Evolutionary conservation across 2,888 invertebrate genomes (phyloP), one percentile per base, ranked within the genome.

Genomic region (Lasioglossum lativentre): DNA sequence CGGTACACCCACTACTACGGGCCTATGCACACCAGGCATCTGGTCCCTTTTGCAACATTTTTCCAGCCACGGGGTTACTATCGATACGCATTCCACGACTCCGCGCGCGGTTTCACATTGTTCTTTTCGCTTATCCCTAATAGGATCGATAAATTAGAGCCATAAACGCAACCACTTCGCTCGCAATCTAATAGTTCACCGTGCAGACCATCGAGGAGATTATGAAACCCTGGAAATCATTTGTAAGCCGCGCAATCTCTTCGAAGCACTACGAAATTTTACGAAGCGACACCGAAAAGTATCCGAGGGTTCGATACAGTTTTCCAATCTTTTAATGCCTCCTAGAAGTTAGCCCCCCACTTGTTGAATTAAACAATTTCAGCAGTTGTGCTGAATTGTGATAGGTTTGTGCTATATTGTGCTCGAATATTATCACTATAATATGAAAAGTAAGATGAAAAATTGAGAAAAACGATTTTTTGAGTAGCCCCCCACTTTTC

Each of bases 1-100:
- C 56, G 6, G n/a, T 90, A 81, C 79, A 80, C 76, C 72, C 90
- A 88, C 86, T 90, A 90, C 90, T 90, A 90, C 89, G 91, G 89
- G 82, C 81, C 79, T 80, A 74, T 90, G 89, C 91, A 77, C 90
- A 86, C 83, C 78, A 89, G 91, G 91, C 78, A 90, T 90, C 88
- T 84, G 85, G 80, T 84, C 83, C 84, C 85, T 87, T 86, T 84
- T 84, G 30, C 80, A 77, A 72, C 63, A 82, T 84, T 86, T 86
- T 86, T 63, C 30, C 63, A 16, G 56, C 82, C 52, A 27, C 59
- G 16, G 59, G 68, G 86, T 81, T 85, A 56, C 70, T 68, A 73
- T 34, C 75, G 72, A 72, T 71, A 45, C 81, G 40, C 63, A 56
- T 80, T 34, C 38, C 63, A 47, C 63, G n/a, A 47, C 47, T n/a